Evolutionary conservation across 2,888 invertebrate species (phyloP).

Genomic region (Heliconius charithonia): DNA sequence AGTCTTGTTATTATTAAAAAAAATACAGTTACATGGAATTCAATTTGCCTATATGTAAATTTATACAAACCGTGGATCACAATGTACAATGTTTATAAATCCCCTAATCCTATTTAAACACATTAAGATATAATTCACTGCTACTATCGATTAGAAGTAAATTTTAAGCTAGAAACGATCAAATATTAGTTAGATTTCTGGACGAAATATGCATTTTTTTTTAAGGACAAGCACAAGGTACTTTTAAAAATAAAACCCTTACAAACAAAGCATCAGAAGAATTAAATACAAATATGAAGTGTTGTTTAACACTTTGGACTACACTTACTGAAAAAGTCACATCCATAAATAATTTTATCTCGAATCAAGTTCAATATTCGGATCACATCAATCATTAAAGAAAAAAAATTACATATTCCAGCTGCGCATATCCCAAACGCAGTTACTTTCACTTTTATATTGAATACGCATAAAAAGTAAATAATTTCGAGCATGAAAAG

Average conservation of each 20-base stretch:
- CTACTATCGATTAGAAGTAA: background rate
- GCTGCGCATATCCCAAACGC: conserved; percentile 11
- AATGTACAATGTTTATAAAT: background rate
- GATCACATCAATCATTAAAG: conserved; percentile 21
- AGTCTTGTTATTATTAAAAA: background rate
- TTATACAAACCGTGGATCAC: background rate
- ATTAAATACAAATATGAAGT: background rate
- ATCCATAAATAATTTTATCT: conserved; percentile 8
- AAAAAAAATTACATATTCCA: conserved; percentile 24
- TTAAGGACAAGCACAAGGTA: background rate
- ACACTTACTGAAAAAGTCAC: background rate
- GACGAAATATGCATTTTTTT: no score
- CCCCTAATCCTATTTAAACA: background rate
- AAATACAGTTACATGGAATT: background rate
- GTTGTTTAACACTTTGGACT: no score
- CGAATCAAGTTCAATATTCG: background rate
- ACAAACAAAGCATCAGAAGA: background rate
- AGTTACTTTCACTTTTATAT: conserved; percentile 29
- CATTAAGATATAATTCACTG: background rate
- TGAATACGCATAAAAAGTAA: conserved; percentile 33
- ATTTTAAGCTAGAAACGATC: background rate
- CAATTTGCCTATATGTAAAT: background rate
- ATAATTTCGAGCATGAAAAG: conserved; percentile 58
- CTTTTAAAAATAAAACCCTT: background rate
- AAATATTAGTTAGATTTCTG: background rate